Base-by-base conservation (phyloP, 1,140 invertebrate species). In the Battus philenor region DNA sequence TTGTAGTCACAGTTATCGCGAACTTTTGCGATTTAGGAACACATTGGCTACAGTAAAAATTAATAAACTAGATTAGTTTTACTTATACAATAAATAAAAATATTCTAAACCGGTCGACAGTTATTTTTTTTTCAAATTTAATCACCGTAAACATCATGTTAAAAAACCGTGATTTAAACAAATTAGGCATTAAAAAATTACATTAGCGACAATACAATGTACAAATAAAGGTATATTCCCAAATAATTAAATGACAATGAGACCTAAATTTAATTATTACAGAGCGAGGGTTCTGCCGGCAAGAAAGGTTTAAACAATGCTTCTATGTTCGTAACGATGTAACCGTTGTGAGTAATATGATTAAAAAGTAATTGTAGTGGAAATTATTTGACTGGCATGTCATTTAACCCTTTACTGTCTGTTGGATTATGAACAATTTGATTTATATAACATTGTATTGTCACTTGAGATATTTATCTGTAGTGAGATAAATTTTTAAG, bases 311-410 rank as follows among this genome's bases (percentile, higher is more conserved):
- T 58, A 50, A 41, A 44, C 47, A 47, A 55, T 51, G 39, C 22
- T 41, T 29, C 24, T 48, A 43, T 45, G 18, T 6, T 31, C 36
- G 43, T 45, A 44, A 50, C 10, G 44, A 49, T 33, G 54, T 57
- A 57, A 60, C 44, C 52, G 38, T 58, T 58, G 58, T 51, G 50
- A 36, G 33, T 63, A 63, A 63, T 55, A 50, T 44, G 50, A 63
- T 63, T 63, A 63, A 53, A 20, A 43, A 29, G 34, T 32, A 47
- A 49, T 33, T 50, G 52, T 46, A 48, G 48, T 38, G 47, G 59
- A 59, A 59, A 55, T 63, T 59, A 63, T 59, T 54, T 47, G 47
- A 55, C 46, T 59, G 53, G 43, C 47, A 48, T 50, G 55, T 47
- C 55, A 39, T 59, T 54, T 59, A 63, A 55, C 53, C 55, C 55